These are phyloP conservation scores for Channa maculata DNA, from an alignment of 2,113 vertebrate species.

Conservation along the genomic window DNA sequence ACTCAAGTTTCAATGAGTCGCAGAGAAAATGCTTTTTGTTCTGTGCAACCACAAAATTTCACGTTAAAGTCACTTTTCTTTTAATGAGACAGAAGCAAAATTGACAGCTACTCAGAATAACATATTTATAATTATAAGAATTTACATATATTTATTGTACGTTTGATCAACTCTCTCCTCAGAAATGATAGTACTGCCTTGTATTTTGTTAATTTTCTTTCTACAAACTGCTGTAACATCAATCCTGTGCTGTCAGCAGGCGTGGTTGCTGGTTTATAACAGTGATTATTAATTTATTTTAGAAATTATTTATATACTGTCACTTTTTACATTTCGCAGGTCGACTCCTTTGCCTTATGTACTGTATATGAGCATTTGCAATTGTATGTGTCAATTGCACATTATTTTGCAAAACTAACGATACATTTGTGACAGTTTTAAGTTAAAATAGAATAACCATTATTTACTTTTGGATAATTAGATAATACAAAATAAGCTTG, in stretches of 20 bases:
- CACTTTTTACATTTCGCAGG: no score
- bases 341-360: no score
- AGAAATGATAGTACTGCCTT: not conserved
- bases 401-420: not conserved
- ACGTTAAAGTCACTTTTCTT: no score
- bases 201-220: constrained; percentile 35
- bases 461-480: no score
- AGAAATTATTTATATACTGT: no score
- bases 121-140: not conserved
- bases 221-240: constrained; percentile 49
- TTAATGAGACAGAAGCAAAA: not conserved
- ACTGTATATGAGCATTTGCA: not conserved
- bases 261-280: no score
- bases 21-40: constrained; percentile 31
- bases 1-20: constrained; percentile 52
- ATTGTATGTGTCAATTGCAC: not conserved
- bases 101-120: not conserved
- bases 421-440: no score
- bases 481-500: no score
- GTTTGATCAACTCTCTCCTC: not conserved
- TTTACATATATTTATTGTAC: no score
- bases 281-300: no score
- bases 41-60: no score
- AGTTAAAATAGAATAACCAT: no score
- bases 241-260: constrained; percentile 37